phyloP scores from a whole-genome alignment of 2,888 invertebrate genomes.

The Biston stratarius region DNA sequence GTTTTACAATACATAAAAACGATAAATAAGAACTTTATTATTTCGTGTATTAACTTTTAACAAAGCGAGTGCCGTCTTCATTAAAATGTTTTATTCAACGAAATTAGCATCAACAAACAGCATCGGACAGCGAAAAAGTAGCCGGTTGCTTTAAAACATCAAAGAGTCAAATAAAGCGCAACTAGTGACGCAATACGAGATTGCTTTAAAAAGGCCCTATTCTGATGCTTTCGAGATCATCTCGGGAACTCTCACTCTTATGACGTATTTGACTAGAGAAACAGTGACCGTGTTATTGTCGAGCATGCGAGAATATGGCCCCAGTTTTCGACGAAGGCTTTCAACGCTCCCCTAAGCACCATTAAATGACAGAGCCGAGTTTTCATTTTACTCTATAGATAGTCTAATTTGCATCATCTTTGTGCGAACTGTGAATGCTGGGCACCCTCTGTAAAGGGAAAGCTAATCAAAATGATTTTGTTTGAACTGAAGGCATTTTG shows the following conservation, averaged over 20 bases:
- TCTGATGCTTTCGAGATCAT: neutral
- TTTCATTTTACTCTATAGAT: constrained; percentile 81
- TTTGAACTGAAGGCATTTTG: constrained; percentile 59
- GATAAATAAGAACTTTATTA: neutral
- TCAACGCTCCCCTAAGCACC: constrained; percentile 75
- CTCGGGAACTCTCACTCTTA: neutral
- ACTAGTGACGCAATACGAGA: constrained; percentile 81
- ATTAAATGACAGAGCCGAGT: constrained; percentile 75
- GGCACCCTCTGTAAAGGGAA: constrained; percentile 50
- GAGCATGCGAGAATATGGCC: neutral
- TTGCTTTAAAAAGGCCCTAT: constrained; percentile 73
- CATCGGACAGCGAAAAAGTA: constrained; percentile 62
- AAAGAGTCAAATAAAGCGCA: constrained; percentile 79
- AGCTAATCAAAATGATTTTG: constrained; percentile 63
- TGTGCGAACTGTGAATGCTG: constrained; percentile 48
- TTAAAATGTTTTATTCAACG: constrained; percentile 42
- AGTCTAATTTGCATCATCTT: constrained; percentile 84
- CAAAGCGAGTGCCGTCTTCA: constrained; percentile 9
- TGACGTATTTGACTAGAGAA: neutral
- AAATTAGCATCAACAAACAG: constrained; percentile 53
- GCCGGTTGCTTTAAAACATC: constrained; percentile 77
- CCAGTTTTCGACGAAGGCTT: constrained; percentile 78
- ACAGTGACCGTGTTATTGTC: neutral
- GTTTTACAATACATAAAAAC: neutral
- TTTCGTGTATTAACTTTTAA: neutral